phyloP scores from a whole-genome alignment of 2,888 invertebrate species.

The Hofmannophila pseudospretella region DNA sequence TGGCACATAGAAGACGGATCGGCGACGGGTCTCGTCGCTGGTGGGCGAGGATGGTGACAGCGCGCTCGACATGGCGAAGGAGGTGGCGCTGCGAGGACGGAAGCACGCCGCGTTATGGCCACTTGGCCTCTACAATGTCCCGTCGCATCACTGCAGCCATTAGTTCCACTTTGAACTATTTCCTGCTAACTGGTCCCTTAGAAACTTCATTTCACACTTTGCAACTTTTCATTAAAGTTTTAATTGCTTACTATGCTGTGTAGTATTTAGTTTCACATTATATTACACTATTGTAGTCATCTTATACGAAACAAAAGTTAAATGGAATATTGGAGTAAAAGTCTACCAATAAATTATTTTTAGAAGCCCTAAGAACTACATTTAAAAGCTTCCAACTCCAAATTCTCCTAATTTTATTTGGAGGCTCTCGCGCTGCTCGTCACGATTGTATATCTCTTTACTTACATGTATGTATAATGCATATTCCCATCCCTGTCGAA shows the following conservation, averaged over 20 bases:
- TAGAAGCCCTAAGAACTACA: too few species aligned
- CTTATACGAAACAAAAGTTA: constrained; percentile 1
- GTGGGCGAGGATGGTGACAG: constrained; percentile 50
- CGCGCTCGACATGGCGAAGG: constrained; percentile 56
- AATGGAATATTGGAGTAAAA: constrained; percentile 10
- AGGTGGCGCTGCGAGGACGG: constrained; percentile 26
- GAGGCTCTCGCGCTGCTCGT: neutral
- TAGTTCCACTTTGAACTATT: constrained; percentile 50
- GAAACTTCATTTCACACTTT: constrained; percentile 48
- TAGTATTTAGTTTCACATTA: constrained; percentile 5
- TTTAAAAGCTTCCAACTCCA: neutral
- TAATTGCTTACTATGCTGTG: constrained; percentile 14
- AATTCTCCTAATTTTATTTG: constrained; percentile 7
- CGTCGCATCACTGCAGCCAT: constrained; percentile 55
- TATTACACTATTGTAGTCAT: constrained; percentile 2
- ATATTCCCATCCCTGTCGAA: neutral
- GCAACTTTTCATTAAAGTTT: constrained; percentile 37
- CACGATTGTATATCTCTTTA: too few species aligned
- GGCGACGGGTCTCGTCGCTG: constrained; percentile 77
- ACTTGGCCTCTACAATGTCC: constrained; percentile 38
- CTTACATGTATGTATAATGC: neutral
- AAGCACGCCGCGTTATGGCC: constrained; percentile 59
- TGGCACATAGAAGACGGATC: constrained; percentile 87
- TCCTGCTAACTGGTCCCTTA: constrained; percentile 37
- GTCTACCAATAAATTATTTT: too few species aligned